Evolutionary conservation across 2,888 invertebrate genomes (phyloP), one percentile per base, ranked within the genome.

Genomic region (Peribatodes rhomboidaria): DNA sequence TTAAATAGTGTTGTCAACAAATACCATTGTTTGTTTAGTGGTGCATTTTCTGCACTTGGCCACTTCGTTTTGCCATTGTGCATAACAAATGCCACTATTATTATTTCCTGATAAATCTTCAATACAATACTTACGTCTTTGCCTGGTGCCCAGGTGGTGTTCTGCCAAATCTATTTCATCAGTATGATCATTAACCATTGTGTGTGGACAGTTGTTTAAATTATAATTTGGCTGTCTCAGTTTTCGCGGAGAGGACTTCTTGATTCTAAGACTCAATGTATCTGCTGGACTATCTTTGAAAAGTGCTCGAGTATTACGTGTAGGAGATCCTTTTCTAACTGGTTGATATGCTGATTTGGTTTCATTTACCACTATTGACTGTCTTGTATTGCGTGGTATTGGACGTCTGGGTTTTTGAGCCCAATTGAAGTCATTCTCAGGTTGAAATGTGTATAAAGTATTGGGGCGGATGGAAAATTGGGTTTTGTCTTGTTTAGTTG

Each of bases 141-240:
- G 80, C 57, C 82, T 84, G 14, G 83, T 61, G 33, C 80, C 81
- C n/a, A n/a, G n/a, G 81, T 71, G 77, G 1, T 77, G 69, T 33
- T 87, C 81, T 37, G 46, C 46, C 39, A 73, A 49, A 53, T 67
- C 61, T 27, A 63, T 58, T 39, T 80, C 79, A 67, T 67, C 75
- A 33, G 74, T 78, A 1, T 80, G 66, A 73, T 89, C 88, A 68
- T 81, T 77, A 47, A 85, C 82, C 69, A 86, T 62, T 27, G 86
- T 86, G 50, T 77, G 84, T 6, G 90, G 86, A 61, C 81, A 79
- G 63, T 88, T 76, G 55, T 87, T 77, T 4, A 87, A 69, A 62
- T 76, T 81, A 58, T 79, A 84, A 8, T 73, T 78, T n/a, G 75
- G 70, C 61, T 70, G 31, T 58, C 78, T 87, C 44, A 8, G 2